Evolutionary conservation across 2,888 invertebrate species (phyloP).

Genomic region (Diogma glabrata): DNA sequence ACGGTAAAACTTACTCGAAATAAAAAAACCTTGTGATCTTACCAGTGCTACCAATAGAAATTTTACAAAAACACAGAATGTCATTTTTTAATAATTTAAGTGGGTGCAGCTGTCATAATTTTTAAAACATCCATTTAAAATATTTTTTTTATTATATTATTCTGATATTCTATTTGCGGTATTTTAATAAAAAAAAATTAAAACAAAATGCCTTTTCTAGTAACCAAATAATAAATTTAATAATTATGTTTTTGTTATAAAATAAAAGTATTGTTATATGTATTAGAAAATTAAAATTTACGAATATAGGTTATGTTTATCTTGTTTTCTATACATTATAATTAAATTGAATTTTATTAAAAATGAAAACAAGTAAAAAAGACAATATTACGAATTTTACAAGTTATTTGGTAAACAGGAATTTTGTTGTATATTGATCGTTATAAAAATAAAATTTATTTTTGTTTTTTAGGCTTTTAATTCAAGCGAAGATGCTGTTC

Average conservation of each 20-base stretch:
- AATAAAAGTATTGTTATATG: neutral
- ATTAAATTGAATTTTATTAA: slow-evolving; percentile 4
- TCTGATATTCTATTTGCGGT: neutral
- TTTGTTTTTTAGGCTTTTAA: slow-evolving; percentile 18
- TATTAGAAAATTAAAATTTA: neutral
- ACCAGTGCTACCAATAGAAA: no score
- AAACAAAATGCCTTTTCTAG: no score
- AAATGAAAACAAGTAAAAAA: neutral
- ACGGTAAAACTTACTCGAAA: no score
- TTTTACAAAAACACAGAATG: no score
- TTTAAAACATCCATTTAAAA: slow-evolving; percentile 6
- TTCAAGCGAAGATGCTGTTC: slow-evolving; percentile 16
- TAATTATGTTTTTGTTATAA: neutral
- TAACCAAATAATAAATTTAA: neutral
- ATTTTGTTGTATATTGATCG: neutral
- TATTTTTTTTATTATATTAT: neutral
- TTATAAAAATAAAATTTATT: slow-evolving; percentile 9
- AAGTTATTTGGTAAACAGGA: slow-evolving; percentile 7
- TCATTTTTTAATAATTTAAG: slow-evolving; percentile 3
- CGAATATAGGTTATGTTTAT: slow-evolving; percentile 7
- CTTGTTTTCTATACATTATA: slow-evolving; percentile 5
- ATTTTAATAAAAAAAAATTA: neutral
- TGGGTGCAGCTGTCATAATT: slow-evolving; percentile 9
- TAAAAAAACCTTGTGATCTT: no score
- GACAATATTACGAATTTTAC: slow-evolving; percentile 1